These are phyloP conservation scores for Drosophila kohkoa DNA, from an alignment of 1,140 invertebrate genomes.

Conservation along the genomic window DNA sequence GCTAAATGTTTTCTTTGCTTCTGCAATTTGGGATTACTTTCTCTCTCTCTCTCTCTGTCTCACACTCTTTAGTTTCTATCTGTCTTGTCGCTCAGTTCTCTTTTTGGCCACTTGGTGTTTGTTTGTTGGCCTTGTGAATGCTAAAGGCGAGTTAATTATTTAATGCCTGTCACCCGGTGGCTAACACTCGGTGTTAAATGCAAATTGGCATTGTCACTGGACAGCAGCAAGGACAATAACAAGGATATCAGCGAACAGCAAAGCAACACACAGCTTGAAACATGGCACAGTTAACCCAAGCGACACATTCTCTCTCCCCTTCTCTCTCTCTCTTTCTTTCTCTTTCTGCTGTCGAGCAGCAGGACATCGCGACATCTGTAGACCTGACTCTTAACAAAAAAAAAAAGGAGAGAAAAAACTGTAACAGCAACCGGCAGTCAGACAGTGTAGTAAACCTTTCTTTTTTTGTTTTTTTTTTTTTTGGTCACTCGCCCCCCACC, in stretches of 20 bases:
- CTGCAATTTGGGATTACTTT: slow-evolving; percentile 61
- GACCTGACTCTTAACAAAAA: slow-evolving; percentile 24
- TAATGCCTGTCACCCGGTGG: slow-evolving; percentile 79
- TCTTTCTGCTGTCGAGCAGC: slow-evolving; percentile 9
- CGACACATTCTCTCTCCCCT: slow-evolving; percentile 9
- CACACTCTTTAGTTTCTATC: background rate
- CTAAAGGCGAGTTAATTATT: slow-evolving; percentile 72
- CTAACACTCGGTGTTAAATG: slow-evolving; percentile 75
- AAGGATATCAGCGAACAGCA: slow-evolving; percentile 41
- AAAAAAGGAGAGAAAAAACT: slow-evolving; percentile 5
- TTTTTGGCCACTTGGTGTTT: background rate
- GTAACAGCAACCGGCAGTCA: slow-evolving; percentile 1
- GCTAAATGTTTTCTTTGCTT: slow-evolving; percentile 62
- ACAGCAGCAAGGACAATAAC: slow-evolving; percentile 41
- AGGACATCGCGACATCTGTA: slow-evolving; percentile 36
- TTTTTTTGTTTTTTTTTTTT: no score
- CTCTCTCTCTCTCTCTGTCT: background rate
- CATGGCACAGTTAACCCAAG: slow-evolving; percentile 43
- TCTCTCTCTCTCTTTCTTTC: no score
- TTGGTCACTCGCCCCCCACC: no score
- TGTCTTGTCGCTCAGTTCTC: no score
- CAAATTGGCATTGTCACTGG: slow-evolving; percentile 70
- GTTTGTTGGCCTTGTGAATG: slow-evolving; percentile 51
- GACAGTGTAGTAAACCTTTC: slow-evolving; percentile 19
- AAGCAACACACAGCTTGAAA: slow-evolving; percentile 35